Conservation (phyloP, 2,888 invertebrate genomes). For the Ochropacha duplaris region DNA sequence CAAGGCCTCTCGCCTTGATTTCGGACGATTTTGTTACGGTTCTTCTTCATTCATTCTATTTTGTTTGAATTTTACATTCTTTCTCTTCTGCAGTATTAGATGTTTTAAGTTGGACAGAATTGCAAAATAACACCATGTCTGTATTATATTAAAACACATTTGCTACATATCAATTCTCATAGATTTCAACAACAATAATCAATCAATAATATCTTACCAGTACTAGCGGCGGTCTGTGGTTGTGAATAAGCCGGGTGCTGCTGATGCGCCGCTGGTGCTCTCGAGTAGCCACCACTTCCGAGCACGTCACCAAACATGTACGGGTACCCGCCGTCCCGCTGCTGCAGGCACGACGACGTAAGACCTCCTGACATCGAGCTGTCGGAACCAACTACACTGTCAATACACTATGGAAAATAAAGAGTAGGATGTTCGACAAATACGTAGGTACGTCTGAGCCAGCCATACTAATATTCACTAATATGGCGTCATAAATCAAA, state of each 20-base stretch:
- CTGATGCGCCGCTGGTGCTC: constrained; percentile 89
- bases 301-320: constrained; percentile 97
- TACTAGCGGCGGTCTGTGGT: constrained; percentile 79
- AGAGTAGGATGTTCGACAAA: too few relatives aligned
- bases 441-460: too few relatives aligned
- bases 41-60: constrained; percentile 15
- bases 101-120: not conserved
- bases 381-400: constrained; percentile 52
- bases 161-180: too few relatives aligned
- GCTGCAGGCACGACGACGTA: constrained; percentile 92
- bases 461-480: too few relatives aligned
- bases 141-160: not conserved
- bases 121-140: not conserved
- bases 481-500: too few relatives aligned
- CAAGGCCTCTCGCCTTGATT: constrained; percentile 60
- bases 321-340: constrained; percentile 91
- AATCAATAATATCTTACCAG: constrained; percentile 77
- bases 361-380: constrained; percentile 95
- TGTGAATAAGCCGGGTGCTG: constrained; percentile 87
- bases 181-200: not conserved
- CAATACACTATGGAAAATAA: constrained; percentile 11
- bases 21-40: constrained; percentile 57
- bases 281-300: constrained; percentile 87
- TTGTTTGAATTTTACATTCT: not conserved
- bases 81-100: not conserved